phyloP scores from a whole-genome alignment of 2,888 invertebrate species.

The Barypeithes pellucidus region DNA sequence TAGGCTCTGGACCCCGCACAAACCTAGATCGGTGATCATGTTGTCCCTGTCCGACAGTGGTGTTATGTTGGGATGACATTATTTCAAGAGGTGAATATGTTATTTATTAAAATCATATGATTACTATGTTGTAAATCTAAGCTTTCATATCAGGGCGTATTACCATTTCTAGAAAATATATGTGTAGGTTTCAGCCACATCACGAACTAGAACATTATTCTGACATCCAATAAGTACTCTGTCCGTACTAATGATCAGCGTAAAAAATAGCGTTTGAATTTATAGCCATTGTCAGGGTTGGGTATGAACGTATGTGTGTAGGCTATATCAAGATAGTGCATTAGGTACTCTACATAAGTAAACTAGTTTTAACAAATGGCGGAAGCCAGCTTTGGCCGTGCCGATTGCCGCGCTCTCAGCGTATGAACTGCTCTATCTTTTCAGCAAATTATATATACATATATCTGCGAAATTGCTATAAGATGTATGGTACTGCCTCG shows the following conservation, averaged over 20 bases:
- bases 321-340: slow-evolving; percentile 20
- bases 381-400: slow-evolving; percentile 19
- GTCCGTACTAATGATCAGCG: slow-evolving; percentile 20
- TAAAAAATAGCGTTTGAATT: slow-evolving; percentile 12
- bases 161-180: slow-evolving; percentile 4
- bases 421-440: slow-evolving; percentile 20
- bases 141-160: not conserved
- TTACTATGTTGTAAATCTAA: not conserved
- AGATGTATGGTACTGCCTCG: slow-evolving; percentile 31
- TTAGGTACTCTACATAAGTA: slow-evolving; percentile 17
- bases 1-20: no score
- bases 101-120: no score
- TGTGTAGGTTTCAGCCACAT: slow-evolving; percentile 19
- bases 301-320: slow-evolving; percentile 15
- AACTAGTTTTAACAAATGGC: slow-evolving; percentile 28
- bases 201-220: slow-evolving; percentile 18
- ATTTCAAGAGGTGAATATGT: no score
- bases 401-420: slow-evolving; percentile 24
- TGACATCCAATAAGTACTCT: slow-evolving; percentile 15
- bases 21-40: no score
- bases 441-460: slow-evolving; percentile 21
- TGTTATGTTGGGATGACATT: no score
- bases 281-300: slow-evolving; percentile 15
- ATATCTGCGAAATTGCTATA: slow-evolving; percentile 31
- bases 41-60: no score